Evolutionary conservation across 2,797 vertebrate genomes (phyloP), one percentile per base, ranked within the genome.

Genomic region (Sarcophilus harrisii): DNA sequence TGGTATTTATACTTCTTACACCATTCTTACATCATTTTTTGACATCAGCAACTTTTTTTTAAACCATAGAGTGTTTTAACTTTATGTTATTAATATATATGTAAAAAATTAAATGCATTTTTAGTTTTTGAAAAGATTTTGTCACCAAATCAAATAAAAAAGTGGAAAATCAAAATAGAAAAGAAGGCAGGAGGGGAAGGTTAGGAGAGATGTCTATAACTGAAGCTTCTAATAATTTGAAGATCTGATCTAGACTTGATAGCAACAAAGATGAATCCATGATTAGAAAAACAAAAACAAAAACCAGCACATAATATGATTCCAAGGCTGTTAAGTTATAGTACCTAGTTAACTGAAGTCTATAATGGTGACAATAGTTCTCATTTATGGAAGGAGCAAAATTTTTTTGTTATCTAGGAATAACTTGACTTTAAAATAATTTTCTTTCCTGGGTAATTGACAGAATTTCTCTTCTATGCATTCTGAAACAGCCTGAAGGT

Each of bases 351-450:
- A 97, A 92, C 5, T 95, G 92, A 97, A 89, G 90, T 55, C 14
- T 66, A 52, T 59, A 93, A 96, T 16, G 73, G 11, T 91, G 59
- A 18, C 95, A 73, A 62, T 18, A 73, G 16, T 73, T 73, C 62
- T 38, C n/a, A 92, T 14, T 60, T 57, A 87, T 45, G 0, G 58
- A 94, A 92, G 49, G 81, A 57, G 21, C 49, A 93, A 91, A 32
- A 28, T 94, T 54, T 96, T 97, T 93, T 91, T 55, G 66, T 24
- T 91, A 10, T 9, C 57, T 96, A 93, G 30, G 91, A 92, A 96
- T 54, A 95, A 54, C 45, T 87, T 49, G 49, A 94, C 32, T 96
- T 96, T 91, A 16, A 73, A 94, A 62, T 89, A 92, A 59, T 59
- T 91, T 95, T 92, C 62, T 90, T 94, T 94, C 45, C 66, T 58